phyloP scores from a whole-genome alignment of 1,140 invertebrate species.

The Aradophagus sp. region DNA sequence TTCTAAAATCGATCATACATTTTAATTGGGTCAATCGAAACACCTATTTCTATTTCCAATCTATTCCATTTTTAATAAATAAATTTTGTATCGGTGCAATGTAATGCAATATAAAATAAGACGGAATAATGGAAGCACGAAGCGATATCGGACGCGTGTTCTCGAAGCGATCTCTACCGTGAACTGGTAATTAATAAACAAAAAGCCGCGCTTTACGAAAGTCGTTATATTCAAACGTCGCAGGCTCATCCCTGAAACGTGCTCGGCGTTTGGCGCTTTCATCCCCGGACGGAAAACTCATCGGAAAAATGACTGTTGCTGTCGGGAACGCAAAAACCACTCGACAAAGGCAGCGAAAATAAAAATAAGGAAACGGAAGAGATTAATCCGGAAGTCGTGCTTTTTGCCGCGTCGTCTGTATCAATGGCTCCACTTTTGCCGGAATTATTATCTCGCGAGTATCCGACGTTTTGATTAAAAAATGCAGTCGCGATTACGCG shows the following conservation, averaged over 20 bases:
- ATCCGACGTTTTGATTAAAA: constrained; percentile 39
- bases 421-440: constrained; percentile 47
- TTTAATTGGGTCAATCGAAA: too few relatives aligned
- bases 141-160: too few relatives aligned
- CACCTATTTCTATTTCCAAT: too few relatives aligned
- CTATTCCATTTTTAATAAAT: too few relatives aligned
- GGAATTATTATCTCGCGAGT: constrained; percentile 47
- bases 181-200: constrained; percentile 12
- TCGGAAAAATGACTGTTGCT: constrained; percentile 50
- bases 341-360: constrained; percentile 46
- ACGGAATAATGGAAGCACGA: too few relatives aligned
- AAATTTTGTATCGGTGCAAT: too few relatives aligned
- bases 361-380: constrained; percentile 51
- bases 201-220: constrained; percentile 26
- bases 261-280: constrained; percentile 21
- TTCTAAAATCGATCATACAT: too few relatives aligned
- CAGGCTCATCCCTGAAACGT: constrained; percentile 10
- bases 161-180: too few relatives aligned
- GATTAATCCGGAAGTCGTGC: constrained; percentile 54
- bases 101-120: too few relatives aligned
- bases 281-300: constrained; percentile 31
- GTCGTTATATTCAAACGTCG: constrained; percentile 15
- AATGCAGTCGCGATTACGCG: constrained; percentile 30
- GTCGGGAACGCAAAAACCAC: constrained; percentile 47
- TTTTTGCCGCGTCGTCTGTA: constrained; percentile 42